Evolutionary conservation across 2,113 vertebrate genomes (phyloP).

Genomic region (Caranx ignobilis): DNA sequence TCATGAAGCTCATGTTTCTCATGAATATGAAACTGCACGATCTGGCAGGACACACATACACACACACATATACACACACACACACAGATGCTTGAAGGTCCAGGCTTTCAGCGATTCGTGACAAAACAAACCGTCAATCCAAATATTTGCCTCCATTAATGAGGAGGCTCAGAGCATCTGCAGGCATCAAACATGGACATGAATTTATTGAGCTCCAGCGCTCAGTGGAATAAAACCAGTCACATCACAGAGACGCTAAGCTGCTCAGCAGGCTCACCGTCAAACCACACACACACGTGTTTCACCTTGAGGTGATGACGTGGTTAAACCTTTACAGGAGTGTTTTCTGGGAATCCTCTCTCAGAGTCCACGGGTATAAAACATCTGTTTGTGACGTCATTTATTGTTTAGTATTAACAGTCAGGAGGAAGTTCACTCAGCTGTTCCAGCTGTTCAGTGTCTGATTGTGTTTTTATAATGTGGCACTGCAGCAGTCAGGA

Average conservation of each 20-base stretch:
- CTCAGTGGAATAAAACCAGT: background rate
- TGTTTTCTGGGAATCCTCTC: too few relatives aligned
- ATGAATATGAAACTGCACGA: background rate
- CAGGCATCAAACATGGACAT: background rate
- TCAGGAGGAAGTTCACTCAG: too few relatives aligned
- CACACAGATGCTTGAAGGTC: background rate
- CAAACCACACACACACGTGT: background rate
- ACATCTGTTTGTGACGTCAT: too few relatives aligned
- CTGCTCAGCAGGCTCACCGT: background rate
- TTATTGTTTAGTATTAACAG: too few relatives aligned
- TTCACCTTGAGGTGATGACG: too few relatives aligned
- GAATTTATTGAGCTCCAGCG: background rate
- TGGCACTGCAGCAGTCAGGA: too few relatives aligned
- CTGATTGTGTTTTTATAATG: too few relatives aligned
- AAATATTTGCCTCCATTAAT: background rate
- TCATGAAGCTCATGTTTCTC: background rate
- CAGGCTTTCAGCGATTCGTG: background rate
- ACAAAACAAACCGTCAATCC: background rate
- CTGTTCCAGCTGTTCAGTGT: too few relatives aligned
- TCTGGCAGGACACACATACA: background rate
- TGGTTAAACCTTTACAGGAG: too few relatives aligned
- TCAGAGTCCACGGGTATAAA: too few relatives aligned
- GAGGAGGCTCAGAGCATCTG: too few relatives aligned
- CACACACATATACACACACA: background rate
- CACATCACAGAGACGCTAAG: background rate